Conservation (phyloP, 2,888 invertebrate genomes). For the Eristalis arbustorum region DNA sequence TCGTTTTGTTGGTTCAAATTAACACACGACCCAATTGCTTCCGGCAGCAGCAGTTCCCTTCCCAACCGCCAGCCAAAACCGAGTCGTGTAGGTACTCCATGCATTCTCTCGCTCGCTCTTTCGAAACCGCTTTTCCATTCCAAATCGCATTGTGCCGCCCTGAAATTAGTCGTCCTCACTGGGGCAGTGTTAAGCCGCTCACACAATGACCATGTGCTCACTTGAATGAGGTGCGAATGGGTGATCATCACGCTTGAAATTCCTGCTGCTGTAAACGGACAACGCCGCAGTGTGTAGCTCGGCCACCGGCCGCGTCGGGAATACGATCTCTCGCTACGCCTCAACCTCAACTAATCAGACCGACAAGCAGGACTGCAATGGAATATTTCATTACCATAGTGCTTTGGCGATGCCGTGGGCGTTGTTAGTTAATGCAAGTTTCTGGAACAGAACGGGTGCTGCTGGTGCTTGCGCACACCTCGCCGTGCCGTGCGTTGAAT, state of each 20-base stretch:
- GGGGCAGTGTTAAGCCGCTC: not conserved
- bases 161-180: not conserved
- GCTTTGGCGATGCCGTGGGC: not conserved
- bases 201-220: not conserved
- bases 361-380: not conserved
- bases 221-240: conserved; percentile 2
- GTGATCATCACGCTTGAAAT: not conserved
- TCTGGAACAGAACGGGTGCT: not conserved
- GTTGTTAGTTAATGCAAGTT: not conserved
- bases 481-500: not conserved
- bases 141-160: not conserved
- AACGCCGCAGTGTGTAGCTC: not conserved
- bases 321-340: not conserved
- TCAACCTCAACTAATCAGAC: not conserved
- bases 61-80: too few relatives aligned
- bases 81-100: too few relatives aligned
- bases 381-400: not conserved
- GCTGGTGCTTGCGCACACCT: not conserved
- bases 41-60: not conserved
- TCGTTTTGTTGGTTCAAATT: not conserved
- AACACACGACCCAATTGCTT: not conserved
- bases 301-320: not conserved
- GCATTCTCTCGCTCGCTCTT: too few relatives aligned
- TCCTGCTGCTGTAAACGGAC: not conserved
- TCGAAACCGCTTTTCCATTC: not conserved